Evolutionary conservation across 2,113 vertebrate genomes (phyloP).

Genomic region (Psephotus haematonotus): DNA sequence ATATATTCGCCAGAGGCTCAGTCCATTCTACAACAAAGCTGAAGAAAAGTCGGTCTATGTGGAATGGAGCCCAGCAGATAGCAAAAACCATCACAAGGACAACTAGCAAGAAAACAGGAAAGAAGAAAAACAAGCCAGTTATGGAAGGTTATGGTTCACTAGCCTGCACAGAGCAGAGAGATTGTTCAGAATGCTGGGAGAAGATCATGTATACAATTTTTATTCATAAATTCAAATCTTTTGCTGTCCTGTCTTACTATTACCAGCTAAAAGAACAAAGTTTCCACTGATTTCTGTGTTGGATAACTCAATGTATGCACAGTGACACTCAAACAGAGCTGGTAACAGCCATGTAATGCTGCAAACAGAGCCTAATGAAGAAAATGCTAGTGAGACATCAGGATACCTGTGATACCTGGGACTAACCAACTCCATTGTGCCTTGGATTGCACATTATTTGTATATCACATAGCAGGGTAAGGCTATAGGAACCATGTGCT

Average conservation of each 20-base stretch:
- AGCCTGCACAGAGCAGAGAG: neutral
- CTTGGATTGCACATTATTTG: neutral
- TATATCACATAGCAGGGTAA: neutral
- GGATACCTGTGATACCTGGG: neutral
- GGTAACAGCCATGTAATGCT: neutral
- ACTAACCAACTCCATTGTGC: neutral
- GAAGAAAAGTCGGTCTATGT: conserved; percentile 79
- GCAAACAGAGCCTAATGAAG: neutral
- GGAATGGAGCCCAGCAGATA: conserved; percentile 81
- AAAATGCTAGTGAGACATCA: neutral
- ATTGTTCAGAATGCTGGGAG: neutral
- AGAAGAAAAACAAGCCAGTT: neutral
- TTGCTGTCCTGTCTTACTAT: neutral
- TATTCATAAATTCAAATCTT: neutral
- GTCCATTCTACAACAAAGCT: conserved; percentile 81
- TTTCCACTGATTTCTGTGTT: neutral
- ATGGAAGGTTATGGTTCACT: neutral
- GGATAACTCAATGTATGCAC: neutral
- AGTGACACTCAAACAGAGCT: neutral
- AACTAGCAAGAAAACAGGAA: conserved; percentile 51
- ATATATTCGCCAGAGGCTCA: conserved; percentile 74
- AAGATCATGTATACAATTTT: neutral
- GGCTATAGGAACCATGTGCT: neutral
- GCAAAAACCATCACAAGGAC: conserved; percentile 78
- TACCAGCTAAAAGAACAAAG: neutral